A percentile compares a stretch with the other conserved stretches of the same genome.
phyloP scores from a whole-genome alignment of 2,797 vertebrate species.

The Apodemus agrarius region DNA sequence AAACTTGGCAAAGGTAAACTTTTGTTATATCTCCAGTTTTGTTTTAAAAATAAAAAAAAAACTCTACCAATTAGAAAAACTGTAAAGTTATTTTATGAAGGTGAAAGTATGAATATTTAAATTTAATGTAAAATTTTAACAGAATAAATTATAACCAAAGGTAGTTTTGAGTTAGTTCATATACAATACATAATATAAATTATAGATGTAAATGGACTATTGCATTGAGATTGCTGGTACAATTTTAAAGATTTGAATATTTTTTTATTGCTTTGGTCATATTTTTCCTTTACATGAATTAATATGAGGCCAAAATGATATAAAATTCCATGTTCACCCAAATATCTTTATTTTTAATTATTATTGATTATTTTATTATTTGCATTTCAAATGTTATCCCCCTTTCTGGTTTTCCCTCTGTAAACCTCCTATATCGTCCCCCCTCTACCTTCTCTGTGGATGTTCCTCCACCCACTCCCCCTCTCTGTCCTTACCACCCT shows the following conservation, averaged over 20 bases:
- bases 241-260: not conserved
- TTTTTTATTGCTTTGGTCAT: not conserved
- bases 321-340: not conserved
- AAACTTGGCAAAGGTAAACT: not conserved
- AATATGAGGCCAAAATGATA: not conserved
- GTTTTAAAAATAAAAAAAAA: not conserved
- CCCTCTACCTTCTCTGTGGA: too few species aligned
- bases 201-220: not conserved
- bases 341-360: not conserved
- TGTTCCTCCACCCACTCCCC: too few species aligned
- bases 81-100: not conserved
- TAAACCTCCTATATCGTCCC: too few species aligned
- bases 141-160: not conserved
- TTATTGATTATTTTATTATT: too few species aligned
- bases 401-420: too few species aligned
- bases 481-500: too few species aligned
- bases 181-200: not conserved
- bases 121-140: not conserved
- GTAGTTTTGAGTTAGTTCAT: not conserved
- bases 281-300: not conserved
- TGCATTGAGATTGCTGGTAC: not conserved
- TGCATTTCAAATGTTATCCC: too few species aligned
- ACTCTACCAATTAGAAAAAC: not conserved
- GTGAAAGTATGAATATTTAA: not conserved
- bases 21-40: not conserved